A percentile compares a stretch with the other conserved stretches of the same genome.
Evolutionary conservation across 2,888 invertebrate species (phyloP).

Genomic region (Morpho deidamia): DNA sequence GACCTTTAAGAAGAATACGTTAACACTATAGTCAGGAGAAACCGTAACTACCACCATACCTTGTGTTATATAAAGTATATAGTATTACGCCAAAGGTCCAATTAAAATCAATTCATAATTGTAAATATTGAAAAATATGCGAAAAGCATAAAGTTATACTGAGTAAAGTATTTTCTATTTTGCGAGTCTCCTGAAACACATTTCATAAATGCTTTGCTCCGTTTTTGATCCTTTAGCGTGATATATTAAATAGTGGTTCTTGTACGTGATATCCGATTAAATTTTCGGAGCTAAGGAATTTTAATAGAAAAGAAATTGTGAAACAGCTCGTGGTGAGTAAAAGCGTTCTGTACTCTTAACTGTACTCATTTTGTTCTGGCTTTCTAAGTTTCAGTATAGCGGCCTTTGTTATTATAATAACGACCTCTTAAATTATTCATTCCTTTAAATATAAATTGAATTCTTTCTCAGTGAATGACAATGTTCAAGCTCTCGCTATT

Average conservation of each 20-base stretch:
- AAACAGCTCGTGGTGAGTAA: constrained; percentile 43
- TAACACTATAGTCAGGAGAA: too few relatives aligned
- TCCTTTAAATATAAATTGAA: constrained; percentile 23
- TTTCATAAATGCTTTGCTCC: not conserved
- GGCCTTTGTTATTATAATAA: constrained; percentile 22
- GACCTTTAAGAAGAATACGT: too few relatives aligned
- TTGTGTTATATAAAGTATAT: too few relatives aligned
- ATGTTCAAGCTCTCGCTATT: constrained; percentile 19
- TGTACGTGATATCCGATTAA: constrained; percentile 30
- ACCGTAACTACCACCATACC: too few relatives aligned
- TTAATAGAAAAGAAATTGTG: constrained; percentile 64
- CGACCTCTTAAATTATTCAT: constrained; percentile 24
- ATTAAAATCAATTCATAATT: not conserved
- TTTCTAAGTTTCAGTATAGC: constrained; percentile 18
- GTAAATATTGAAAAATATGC: not conserved
- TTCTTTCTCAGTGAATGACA: constrained; percentile 24
- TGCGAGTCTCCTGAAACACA: not conserved
- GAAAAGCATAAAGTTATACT: not conserved
- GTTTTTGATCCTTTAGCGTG: constrained; percentile 3
- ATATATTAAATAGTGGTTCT: constrained; percentile 17
- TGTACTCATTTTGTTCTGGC: constrained; percentile 41
- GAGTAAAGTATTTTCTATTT: not conserved
- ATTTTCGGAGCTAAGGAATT: constrained; percentile 62
- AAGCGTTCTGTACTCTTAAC: constrained; percentile 54
- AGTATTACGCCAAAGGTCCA: too few relatives aligned